Evolutionary conservation across 2,888 invertebrate genomes (phyloP).

Genomic region (Dynastes tityus): DNA sequence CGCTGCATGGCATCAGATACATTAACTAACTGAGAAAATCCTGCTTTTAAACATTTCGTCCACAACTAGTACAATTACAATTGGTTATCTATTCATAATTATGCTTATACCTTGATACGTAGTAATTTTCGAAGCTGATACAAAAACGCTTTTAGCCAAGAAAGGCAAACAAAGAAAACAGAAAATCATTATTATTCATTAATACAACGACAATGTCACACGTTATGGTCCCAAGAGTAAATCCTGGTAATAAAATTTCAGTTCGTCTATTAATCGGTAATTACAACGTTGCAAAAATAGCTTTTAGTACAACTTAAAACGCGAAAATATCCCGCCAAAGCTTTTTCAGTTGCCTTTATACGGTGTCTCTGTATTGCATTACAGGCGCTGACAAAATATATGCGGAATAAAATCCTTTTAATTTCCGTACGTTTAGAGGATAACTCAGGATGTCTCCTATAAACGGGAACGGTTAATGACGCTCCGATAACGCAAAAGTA

Average conservation of each 20-base stretch:
- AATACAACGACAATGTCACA: not conserved
- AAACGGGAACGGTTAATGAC: conserved; percentile 31
- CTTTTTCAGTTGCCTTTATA: not conserved
- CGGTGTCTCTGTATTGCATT: not conserved
- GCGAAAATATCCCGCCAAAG: not conserved
- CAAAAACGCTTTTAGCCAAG: too few species aligned
- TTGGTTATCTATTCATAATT: too few species aligned
- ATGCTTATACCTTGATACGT: too few species aligned
- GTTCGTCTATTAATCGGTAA: conserved; percentile 11
- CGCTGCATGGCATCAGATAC: too few species aligned
- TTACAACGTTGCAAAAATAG: not conserved
- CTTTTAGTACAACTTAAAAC: conserved; percentile 9
- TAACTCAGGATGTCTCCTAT: conserved; percentile 36
- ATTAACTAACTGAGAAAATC: too few species aligned
- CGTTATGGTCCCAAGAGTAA: not conserved
- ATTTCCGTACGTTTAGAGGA: conserved; percentile 34
- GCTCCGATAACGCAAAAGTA: conserved; percentile 29
- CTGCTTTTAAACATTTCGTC: too few species aligned
- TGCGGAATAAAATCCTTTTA: conserved; percentile 29
- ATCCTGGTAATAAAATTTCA: not conserved
- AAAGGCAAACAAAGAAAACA: too few species aligned
- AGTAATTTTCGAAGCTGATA: too few species aligned
- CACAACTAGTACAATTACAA: too few species aligned
- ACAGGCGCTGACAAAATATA: conserved; percentile 17
- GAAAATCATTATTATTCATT: too few species aligned